Evolutionary conservation across 1,140 invertebrate genomes (phyloP), one percentile per base, ranked within the genome.

Genomic region (Ptiloglossa arizonensis): DNA sequence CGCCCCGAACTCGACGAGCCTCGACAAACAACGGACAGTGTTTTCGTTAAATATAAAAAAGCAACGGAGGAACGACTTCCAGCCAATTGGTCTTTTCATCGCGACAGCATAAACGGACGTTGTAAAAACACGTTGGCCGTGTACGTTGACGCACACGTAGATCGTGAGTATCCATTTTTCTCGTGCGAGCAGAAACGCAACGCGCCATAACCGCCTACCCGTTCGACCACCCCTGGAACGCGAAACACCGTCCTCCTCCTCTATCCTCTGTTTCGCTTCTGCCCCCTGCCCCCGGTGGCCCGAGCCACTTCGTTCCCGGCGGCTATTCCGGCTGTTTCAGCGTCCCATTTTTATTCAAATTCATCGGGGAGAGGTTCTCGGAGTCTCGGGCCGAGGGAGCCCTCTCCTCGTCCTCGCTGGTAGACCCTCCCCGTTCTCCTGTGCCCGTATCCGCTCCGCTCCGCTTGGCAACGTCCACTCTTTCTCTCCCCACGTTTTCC

Each of bases 401-500:
- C 46, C 54, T 32, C 62, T n/a, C 27, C 29, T 32, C 48, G 38
- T 24, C 52, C 50, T 71, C 41, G 27, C 44, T 71, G 50, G 17
- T 41, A 41, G 41, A 11, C 56, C 52, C 32, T 38, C 60, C 46
- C n/a, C 66, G 22, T 64, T 13, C 9, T 67, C 73, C 44, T 50
- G 22, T 71, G 50, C 72, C 24, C 76, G 76, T 78, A 29, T 60
- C 79, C 67, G 32, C 66, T 50, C 38, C 41, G 46, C 46, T 27
- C 24, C 35, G 29, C 13, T 32, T 29, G 17, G 11, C 75, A 52
- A 54, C 64, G 64, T 64, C 62, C 54, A 27, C 60, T n/a, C 75
- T 62, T 69, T 80, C 79, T 79, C 79, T 73, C 81, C 77, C 71
- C 81, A 78, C 77, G 77, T 85, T 91, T 91, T 90, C 87, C 89